Conservation (phyloP, 2,797 vertebrate species). For the Protonibea diacanthus region DNA sequence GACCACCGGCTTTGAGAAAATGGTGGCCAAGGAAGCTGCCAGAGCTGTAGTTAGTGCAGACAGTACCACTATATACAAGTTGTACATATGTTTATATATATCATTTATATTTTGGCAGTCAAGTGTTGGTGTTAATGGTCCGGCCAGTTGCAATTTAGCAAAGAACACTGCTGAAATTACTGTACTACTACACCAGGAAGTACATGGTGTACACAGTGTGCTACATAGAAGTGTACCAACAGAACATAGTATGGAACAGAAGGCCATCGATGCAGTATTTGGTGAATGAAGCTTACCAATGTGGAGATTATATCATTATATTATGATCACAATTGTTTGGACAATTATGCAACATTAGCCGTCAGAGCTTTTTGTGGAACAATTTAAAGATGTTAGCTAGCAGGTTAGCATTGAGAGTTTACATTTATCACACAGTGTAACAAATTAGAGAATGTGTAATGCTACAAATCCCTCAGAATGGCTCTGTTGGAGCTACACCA, state of each 20-base stretch:
- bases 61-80: too few relatives aligned
- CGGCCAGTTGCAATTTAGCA: background rate
- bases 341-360: background rate
- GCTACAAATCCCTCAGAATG: background rate
- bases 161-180: background rate
- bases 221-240: too few relatives aligned
- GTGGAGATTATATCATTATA: background rate
- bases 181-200: too few relatives aligned
- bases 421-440: background rate
- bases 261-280: background rate
- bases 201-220: background rate
- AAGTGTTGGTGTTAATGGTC: too few relatives aligned
- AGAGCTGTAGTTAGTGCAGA: too few relatives aligned
- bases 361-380: background rate
- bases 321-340: too few relatives aligned
- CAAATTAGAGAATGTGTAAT: background rate
- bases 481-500: background rate
- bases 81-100: too few relatives aligned
- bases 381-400: background rate
- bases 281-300: background rate
- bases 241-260: too few relatives aligned
- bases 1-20: too few relatives aligned
- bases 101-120: too few relatives aligned
- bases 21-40: too few relatives aligned
- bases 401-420: background rate